Base-by-base conservation (phyloP, 92 coral and sea anemone species). In the Epizoanthus stellaris region DNA sequence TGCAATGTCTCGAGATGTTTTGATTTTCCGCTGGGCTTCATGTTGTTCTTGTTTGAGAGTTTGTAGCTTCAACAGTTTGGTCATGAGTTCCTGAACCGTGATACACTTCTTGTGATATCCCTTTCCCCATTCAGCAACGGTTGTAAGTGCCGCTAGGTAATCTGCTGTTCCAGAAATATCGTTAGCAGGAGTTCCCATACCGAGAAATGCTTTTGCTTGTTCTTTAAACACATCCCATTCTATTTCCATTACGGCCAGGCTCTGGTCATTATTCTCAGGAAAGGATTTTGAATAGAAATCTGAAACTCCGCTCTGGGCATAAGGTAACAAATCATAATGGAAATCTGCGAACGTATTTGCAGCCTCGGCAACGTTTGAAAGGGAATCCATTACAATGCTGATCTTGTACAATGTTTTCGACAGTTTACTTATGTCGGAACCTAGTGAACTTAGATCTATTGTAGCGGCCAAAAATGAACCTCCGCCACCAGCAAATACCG, bases 191-290 rank as follows among this genome's bases (percentile, higher is more conserved):
- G 91, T 84, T 68, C 91, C 91, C 14, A 67, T 53, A 7, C 75
- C 85, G 39, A 88, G 85, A 49, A 76, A 83, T 45, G 88, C 84
- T 12, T 84, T 71, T 15, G 88, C 91, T 21, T 75, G 73, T 12
- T 8, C 68, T 15, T 57, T 88, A 58, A 88, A 88, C 13, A 84
- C 91, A 10, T 88, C 91, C 91, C 91, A 88, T 64, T 88, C 91
- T 56, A 84, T 84, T 3, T 84, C 23, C 88, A 83, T 67, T 39
- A 88, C 85, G 0, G 91, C 91, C 85, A 88, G 39, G 43, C 88
- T 88, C 52, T 83, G 67, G 80, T 67, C 84, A 14, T 88, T 84
- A 25, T 76, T 1, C 73, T 88, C 88, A 3, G 91, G 91, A 40
- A 76, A 43, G 12, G 57, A 20, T 39, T 84, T 76, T 17, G 91